phyloP scores from a whole-genome alignment of 2,797 vertebrate species.

The Glyptemys insculpta region DNA sequence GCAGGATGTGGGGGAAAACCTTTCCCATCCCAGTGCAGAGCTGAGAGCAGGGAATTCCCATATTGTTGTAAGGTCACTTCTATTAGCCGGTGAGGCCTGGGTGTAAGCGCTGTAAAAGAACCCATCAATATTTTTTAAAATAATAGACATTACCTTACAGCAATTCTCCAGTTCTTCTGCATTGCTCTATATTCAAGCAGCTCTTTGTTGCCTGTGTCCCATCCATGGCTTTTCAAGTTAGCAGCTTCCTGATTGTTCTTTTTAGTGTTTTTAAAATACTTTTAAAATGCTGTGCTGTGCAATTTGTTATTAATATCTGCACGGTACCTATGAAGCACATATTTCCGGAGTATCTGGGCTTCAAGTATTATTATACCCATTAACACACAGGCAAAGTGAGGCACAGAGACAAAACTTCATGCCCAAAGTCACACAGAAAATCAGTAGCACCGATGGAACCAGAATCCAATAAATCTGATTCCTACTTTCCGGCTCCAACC shows the following conservation, averaged over 20 bases:
- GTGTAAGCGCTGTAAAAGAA: background rate
- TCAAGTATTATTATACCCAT: background rate
- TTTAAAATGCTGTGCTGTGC: background rate
- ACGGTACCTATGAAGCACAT: background rate
- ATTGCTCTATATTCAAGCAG: background rate
- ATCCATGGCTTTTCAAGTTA: background rate
- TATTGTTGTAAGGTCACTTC: background rate
- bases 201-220: background rate
- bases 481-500: background rate
- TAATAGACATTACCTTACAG: background rate
- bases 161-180: background rate
- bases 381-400: background rate
- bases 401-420: background rate
- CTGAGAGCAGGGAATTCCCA: background rate
- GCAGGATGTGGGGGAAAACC: background rate
- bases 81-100: background rate
- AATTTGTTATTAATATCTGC: background rate
- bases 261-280: background rate
- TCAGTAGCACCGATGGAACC: background rate
- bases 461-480: background rate
- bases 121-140: background rate
- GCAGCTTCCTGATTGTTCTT: background rate
- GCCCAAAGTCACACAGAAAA: background rate
- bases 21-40: background rate
- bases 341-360: background rate